Base-by-base conservation (phyloP, 2,888 invertebrate species). In the Ceratothoa steindachneri region DNA sequence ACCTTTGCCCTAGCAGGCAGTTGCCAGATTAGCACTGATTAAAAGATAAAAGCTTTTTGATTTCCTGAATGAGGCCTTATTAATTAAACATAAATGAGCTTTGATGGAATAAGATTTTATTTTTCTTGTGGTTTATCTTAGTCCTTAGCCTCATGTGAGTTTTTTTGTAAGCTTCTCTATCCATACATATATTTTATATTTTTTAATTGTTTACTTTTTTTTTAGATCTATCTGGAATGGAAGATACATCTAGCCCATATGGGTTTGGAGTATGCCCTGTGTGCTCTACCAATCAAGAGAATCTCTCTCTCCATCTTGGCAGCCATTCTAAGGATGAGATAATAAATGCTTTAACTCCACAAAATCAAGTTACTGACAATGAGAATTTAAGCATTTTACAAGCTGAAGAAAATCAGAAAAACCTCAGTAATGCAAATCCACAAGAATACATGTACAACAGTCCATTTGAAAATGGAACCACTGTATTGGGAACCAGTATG, bases 251-350 rank as follows among this genome's bases (percentile, higher is more conserved):
- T 41, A 41, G 41, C 15, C 7, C 5, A 15, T 41, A 5, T 41
- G 41, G 7, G 15, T 41, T 15, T 60, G 60, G 12, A 24, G 22
- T 60, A 24, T 60, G 60, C 24, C 60, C 60, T 4, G 60, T 60
- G 19, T 60, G 60, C 24, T n/a, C 60, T 60, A 9, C 12, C 22
- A n/a, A 12, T 24, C 27, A 24, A 24, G 27, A 7, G 12, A 24
- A 60, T 60, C 60, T 60, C 12, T 12, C 60, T 60, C 60, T 22
- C 12, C 60, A 60, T 24, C 60, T 60, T 60, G 60, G 27, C n/a
- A 7, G 60, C 24, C 60, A 60, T 7, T 60, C 60, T 60, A 60
- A 60, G 27, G 60, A 60, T 22, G 60, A 67, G 19, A 31, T 67
- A 29, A 30, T 31, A 19, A 24, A n/a, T 15, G 27, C 41, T 3